These are phyloP conservation scores for Pteruthius melanotis DNA, from an alignment of 2,113 vertebrate genomes.

Conservation along the genomic window DNA sequence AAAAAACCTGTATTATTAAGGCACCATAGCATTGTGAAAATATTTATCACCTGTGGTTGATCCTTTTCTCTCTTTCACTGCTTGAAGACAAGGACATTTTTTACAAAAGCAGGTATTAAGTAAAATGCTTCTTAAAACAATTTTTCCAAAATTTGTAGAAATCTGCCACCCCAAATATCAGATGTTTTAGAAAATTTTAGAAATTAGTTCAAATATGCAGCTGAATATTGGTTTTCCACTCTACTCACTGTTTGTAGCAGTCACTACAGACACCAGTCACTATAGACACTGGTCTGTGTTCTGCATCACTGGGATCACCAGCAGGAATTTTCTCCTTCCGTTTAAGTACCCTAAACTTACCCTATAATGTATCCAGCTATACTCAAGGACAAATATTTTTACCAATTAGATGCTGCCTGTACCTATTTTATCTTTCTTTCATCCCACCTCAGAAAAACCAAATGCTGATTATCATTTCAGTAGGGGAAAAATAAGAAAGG, in stretches of 20 bases:
- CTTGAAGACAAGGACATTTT: background rate
- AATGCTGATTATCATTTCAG: background rate
- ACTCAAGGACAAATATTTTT: background rate
- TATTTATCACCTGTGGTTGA: background rate
- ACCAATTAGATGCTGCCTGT: background rate
- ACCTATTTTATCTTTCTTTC: background rate
- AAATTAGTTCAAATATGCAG: background rate
- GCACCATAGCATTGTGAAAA: background rate
- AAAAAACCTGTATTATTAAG: background rate
- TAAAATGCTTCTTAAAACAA: background rate
- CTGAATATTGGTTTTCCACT: background rate
- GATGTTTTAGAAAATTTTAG: background rate
- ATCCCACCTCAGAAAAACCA: background rate
- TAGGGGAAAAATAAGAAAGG: background rate
- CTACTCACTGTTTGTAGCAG: background rate
- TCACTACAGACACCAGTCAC: background rate
- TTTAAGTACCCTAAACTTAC: background rate
- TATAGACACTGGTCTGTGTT: background rate
- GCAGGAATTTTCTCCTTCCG: background rate
- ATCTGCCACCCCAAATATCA: background rate
- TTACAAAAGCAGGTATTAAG: background rate
- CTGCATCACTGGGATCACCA: background rate
- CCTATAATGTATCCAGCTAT: background rate
- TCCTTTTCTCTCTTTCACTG: background rate
- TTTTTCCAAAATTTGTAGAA: background rate